Conservation (phyloP, 2,797 vertebrate species). For the Periparus ater region DNA sequence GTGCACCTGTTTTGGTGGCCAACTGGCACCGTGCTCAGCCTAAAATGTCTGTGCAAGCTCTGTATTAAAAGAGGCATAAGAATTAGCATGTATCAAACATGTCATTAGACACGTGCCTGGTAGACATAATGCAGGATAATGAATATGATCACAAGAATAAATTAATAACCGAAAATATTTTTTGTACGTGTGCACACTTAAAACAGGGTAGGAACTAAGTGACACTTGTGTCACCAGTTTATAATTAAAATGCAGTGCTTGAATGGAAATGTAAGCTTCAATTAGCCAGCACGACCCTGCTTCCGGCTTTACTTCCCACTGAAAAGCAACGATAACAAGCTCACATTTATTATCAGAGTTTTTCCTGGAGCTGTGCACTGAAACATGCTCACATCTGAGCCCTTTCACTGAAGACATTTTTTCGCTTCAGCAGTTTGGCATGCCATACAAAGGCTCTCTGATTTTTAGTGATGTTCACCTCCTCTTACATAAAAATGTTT, state of each 20-base stretch:
- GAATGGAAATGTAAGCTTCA: constrained; percentile 77
- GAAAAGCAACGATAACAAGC: constrained; percentile 79
- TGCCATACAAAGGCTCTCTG: constrained; percentile 81
- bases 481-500: constrained; percentile 80
- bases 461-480: constrained; percentile 78
- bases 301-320: constrained; percentile 76
- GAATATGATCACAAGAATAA: constrained; percentile 55
- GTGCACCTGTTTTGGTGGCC: constrained; percentile 46
- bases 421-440: constrained; percentile 80
- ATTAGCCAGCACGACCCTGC: constrained; percentile 76
- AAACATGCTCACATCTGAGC: constrained; percentile 78
- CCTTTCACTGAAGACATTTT: constrained; percentile 76
- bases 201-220: constrained; percentile 56
- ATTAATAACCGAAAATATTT: constrained; percentile 65
- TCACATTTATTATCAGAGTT: constrained; percentile 74
- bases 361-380: constrained; percentile 73
- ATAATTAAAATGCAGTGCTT: constrained; percentile 79
- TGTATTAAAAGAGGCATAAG: constrained; percentile 33
- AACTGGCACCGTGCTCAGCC: constrained; percentile 4
- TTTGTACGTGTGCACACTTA: constrained; percentile 60
- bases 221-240: constrained; percentile 75
- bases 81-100: constrained; percentile 61
- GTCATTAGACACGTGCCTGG: constrained; percentile 66
- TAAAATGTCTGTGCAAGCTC: constrained; percentile 25
- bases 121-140: constrained; percentile 60